phyloP scores from a whole-genome alignment of 2,113 vertebrate species.

The Ceyx cyanopectus region DNA sequence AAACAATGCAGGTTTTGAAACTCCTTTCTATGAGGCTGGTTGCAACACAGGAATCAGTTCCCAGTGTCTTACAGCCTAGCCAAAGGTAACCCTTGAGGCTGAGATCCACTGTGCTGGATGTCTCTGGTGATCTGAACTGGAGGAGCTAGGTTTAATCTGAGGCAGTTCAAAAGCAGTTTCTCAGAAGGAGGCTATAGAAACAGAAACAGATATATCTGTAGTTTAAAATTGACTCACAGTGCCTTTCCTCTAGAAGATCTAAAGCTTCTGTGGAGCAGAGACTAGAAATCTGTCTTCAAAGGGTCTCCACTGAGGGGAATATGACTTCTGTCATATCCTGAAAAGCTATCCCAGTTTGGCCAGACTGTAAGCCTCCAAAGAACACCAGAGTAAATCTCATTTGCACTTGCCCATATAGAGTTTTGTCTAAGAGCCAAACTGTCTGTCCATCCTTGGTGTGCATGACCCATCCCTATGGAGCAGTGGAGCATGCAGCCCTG shows the following conservation, averaged over 20 bases:
- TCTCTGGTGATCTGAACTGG: not conserved
- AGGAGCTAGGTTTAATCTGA: not conserved
- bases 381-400: not conserved
- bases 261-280: constrained; percentile 7
- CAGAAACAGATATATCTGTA: constrained; percentile 32
- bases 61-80: not conserved
- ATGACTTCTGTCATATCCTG: not conserved
- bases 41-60: not conserved
- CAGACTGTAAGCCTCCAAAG: not conserved
- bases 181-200: not conserved
- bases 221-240: constrained; percentile 33
- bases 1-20: not conserved
- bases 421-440: not conserved
- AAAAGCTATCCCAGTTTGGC: constrained; percentile 5
- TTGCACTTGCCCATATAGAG: not conserved
- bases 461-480: not conserved
- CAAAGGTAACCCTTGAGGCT: not conserved
- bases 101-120: not conserved
- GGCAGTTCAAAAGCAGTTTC: not conserved
- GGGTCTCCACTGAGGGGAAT: not conserved
- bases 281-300: constrained; percentile 45
- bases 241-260: not conserved
- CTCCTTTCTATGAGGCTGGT: not conserved
- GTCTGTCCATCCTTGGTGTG: not conserved
- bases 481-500: not conserved